These are phyloP conservation scores for Phaenicophaeus curvirostris DNA, from an alignment of 2,797 vertebrate species.

Conservation along the genomic window DNA sequence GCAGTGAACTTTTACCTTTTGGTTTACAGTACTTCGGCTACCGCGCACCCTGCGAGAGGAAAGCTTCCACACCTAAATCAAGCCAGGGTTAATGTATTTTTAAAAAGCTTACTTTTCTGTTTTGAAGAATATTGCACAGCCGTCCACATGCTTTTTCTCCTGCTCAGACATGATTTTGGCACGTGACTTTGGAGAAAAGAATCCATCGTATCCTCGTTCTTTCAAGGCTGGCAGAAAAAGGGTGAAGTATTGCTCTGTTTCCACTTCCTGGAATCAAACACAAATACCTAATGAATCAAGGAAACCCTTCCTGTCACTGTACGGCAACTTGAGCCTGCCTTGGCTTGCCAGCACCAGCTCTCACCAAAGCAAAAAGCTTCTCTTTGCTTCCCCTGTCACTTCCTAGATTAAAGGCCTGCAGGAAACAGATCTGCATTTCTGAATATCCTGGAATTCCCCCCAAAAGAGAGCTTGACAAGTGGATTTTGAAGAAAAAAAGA, in stretches of 20 bases:
- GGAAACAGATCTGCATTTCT: background rate
- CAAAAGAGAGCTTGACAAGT: background rate
- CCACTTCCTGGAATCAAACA: conserved; percentile 88
- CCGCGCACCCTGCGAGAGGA: background rate
- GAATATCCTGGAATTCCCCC: background rate
- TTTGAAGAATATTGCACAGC: conserved; percentile 98
- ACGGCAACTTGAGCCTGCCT: background rate
- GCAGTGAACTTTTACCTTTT: background rate
- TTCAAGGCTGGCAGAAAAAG: conserved; percentile 95
- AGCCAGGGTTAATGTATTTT: background rate
- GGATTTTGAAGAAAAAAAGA: background rate
- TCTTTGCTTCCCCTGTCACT: background rate
- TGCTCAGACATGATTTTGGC: conserved; percentile 98
- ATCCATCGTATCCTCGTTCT: conserved; percentile 94
- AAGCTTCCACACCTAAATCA: background rate
- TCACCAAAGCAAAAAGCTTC: background rate
- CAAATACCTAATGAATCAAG: background rate
- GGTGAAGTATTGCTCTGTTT: conserved; percentile 98
- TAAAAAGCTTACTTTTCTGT: conserved; percentile 86
- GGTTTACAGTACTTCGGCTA: background rate
- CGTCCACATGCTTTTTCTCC: conserved; percentile 97
- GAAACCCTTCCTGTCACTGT: background rate
- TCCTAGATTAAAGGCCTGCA: background rate
- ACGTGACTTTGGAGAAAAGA: conserved; percentile 98
- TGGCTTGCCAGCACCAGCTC: background rate